A percentile compares a stretch with the other conserved stretches of the same genome.
phyloP scores from a whole-genome alignment of 2,888 invertebrate genomes.

The Busseola fusca region DNA sequence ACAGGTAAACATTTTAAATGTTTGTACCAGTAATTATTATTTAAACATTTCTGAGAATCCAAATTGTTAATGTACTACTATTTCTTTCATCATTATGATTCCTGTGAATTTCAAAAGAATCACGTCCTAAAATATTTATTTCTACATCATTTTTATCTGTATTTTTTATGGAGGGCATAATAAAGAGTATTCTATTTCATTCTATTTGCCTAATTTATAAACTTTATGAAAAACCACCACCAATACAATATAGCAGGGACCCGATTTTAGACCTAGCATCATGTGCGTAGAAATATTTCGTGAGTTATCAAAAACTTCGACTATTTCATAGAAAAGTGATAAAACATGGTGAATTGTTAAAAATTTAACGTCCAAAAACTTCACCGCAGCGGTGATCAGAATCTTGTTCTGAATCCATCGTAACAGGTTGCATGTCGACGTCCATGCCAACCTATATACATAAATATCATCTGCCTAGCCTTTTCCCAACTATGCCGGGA shows the following conservation, averaged over 20 bases:
- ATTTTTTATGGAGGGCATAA: background rate
- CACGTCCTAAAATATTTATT: background rate
- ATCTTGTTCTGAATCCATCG: background rate
- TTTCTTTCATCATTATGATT: background rate
- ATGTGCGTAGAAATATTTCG: background rate
- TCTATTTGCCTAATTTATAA: background rate
- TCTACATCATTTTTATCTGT: background rate
- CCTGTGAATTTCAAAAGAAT: background rate
- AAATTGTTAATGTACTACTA: background rate
- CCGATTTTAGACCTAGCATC: background rate
- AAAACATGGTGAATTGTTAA: background rate
- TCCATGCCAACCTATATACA: background rate
- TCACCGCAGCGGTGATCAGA: background rate
- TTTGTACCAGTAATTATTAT: background rate
- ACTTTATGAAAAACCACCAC: no score
- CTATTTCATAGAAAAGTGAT: background rate
- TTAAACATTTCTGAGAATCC: slow-evolving; percentile 1
- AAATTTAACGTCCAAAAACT: no score
- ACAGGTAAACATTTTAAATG: background rate
- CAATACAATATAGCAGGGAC: background rate
- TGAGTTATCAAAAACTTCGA: background rate
- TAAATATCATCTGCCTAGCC: no score
- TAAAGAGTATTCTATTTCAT: background rate
- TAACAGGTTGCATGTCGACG: no score
- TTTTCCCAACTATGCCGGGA: no score